These are phyloP conservation scores for Leuciscus waleckii DNA, from an alignment of 2,797 vertebrate genomes.

Conservation along the genomic window DNA sequence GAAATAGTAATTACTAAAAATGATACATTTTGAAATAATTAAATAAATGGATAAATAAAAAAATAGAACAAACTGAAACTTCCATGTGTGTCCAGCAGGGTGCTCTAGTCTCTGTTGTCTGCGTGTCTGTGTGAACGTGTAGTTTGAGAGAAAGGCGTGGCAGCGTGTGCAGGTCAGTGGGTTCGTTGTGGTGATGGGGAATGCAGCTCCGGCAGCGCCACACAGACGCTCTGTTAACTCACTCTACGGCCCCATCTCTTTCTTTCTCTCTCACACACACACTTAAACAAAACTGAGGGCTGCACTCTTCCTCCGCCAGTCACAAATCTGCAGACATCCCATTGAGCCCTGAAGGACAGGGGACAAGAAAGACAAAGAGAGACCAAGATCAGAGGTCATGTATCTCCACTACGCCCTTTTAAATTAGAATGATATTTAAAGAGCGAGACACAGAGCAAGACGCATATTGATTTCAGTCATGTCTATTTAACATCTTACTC, in stretches of 20 bases:
- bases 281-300: constrained; percentile 24
- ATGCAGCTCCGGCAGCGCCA: constrained; percentile 61
- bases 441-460: neutral
- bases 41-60: neutral
- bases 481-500: constrained; percentile 26
- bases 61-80: constrained; percentile 1
- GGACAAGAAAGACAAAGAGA: constrained; percentile 37
- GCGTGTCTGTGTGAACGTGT: constrained; percentile 23
- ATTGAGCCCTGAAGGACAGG: constrained; percentile 35
- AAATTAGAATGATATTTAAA: constrained; percentile 34
- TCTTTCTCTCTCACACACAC: constrained; percentile 17
- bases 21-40: neutral
- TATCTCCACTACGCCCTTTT: constrained; percentile 8
- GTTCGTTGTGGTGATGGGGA: constrained; percentile 64
- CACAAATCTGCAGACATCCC: constrained; percentile 36
- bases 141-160: constrained; percentile 55
- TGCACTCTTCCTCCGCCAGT: constrained; percentile 27
- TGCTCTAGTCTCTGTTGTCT: constrained; percentile 35
- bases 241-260: constrained; percentile 41
- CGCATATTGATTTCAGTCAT: constrained; percentile 22
- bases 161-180: constrained; percentile 56
- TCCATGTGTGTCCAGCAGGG: constrained; percentile 58
- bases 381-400: constrained; percentile 31
- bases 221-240: constrained; percentile 61
- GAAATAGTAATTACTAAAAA: neutral